Conservation (phyloP, 2,797 vertebrate species). For the Phalanger gymnotis region DNA sequence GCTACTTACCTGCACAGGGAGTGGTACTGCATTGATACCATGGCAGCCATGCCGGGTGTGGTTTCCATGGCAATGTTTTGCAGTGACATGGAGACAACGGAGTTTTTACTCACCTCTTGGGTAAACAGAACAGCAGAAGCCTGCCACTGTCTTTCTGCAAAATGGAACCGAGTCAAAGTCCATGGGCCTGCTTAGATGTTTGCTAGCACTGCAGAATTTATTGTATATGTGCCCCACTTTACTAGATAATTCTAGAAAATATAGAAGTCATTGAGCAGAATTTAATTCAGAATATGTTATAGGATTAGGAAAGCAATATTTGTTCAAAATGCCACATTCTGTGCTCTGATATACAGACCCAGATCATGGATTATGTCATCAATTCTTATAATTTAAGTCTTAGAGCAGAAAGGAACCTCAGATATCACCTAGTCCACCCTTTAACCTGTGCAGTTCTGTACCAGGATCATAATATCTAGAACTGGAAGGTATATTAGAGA, state of each 20-base stretch:
- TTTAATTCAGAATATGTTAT: not conserved
- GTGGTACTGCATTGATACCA: conserved; percentile 84
- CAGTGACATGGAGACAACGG: conserved; percentile 80
- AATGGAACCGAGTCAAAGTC: not conserved
- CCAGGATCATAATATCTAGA: not conserved
- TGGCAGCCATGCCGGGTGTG: conserved; percentile 87
- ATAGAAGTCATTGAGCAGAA: not conserved
- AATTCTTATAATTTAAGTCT: not conserved
- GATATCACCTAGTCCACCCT: not conserved
- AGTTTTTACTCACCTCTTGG: conserved; percentile 74
- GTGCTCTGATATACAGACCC: not conserved
- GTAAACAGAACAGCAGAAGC: not conserved
- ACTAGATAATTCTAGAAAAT: not conserved
- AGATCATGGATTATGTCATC: not conserved
- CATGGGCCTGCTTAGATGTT: not conserved
- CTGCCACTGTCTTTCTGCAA: not conserved
- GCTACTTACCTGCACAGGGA: conserved; percentile 80
- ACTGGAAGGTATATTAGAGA: not conserved
- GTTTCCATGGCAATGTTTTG: conserved; percentile 91
- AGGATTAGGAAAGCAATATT: not conserved
- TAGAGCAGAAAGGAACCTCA: not conserved
- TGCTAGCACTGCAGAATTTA: not conserved
- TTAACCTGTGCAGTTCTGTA: not conserved
- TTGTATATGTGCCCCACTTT: not conserved
- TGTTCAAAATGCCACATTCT: not conserved